Evolutionary conservation across 2,888 invertebrate species (phyloP), one percentile per base, ranked within the genome.

Genomic region (Rhogogaster chlorosoma): DNA sequence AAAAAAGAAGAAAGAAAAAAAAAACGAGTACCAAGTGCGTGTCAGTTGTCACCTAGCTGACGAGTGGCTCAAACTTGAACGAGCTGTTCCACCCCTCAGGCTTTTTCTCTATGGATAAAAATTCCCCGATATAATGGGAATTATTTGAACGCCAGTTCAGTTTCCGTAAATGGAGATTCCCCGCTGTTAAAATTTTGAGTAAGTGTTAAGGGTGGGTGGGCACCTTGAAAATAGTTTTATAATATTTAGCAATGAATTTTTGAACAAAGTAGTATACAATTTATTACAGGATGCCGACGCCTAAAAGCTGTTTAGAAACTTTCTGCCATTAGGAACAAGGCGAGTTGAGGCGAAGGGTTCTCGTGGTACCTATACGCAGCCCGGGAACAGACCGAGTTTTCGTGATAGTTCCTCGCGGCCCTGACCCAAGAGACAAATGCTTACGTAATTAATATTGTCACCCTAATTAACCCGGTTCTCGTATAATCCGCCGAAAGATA

Each of bases 391-490:
- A 80, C 61, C 38, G 61, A 80, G 80, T 80, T 80, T 80, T 22
- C 57, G 26, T 22, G 73, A 18, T 61, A 57, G 80, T 80, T 78
- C n/a, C 77, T 80, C 36, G n/a, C 22, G 29, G 49, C 38, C 38
- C 38, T 80, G 80, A 80, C 61, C 80, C 80, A 38, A 61, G 80
- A 80, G 80, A 80, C 80, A 80, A 80, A 80, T 80, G 80, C 26
- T 61, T 80, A 38, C 61, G 80, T 80, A 80, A 80, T 80, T 80
- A 80, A 80, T 80, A 80, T 61, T 80, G 80, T 80, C 80, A 57
- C 80, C 80, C 80, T 80, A 80, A 80, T 80, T 80, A 80, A 80
- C 80, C 80, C 80, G 80, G 80, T 61, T 61, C 80, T n/a, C 10
- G 61, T 36, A 80, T 80, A 80, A 80, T 38, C 80, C 80, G 26